phyloP scores from a whole-genome alignment of 2,888 invertebrate genomes.

The Operophtera brumata region DNA sequence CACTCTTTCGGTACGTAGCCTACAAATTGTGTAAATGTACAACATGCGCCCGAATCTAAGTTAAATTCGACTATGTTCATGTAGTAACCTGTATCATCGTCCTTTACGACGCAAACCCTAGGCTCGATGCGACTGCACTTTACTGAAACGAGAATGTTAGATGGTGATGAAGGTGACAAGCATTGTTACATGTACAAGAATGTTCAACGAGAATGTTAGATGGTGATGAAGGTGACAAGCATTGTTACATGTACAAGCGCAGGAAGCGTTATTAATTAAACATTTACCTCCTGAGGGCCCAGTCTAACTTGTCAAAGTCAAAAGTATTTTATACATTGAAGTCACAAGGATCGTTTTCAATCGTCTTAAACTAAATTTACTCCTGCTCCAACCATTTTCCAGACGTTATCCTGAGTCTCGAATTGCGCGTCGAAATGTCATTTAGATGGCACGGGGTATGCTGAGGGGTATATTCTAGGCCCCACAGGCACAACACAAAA shows the following conservation, averaged over 20 bases:
- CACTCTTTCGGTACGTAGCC: too few relatives aligned
- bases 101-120: slow-evolving; percentile 60
- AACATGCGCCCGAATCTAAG: slow-evolving; percentile 10
- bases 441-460: too few relatives aligned
- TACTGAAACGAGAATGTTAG: slow-evolving; percentile 59
- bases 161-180: slow-evolving; percentile 49
- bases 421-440: too few relatives aligned
- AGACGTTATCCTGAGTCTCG: too few relatives aligned
- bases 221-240: slow-evolving; percentile 50
- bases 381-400: too few relatives aligned
- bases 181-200: slow-evolving; percentile 39
- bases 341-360: too few relatives aligned
- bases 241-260: slow-evolving; percentile 37
- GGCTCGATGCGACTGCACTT: slow-evolving; percentile 57
- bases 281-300: too few relatives aligned
- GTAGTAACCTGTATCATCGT: slow-evolving; percentile 56
- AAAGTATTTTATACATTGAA: too few relatives aligned
- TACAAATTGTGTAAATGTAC: neutral
- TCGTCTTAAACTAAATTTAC: too few relatives aligned
- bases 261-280: neutral
- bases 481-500: too few relatives aligned
- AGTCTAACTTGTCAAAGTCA: too few relatives aligned
- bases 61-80: slow-evolving; percentile 33
- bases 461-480: too few relatives aligned
- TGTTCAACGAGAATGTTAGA: slow-evolving; percentile 51